Base-by-base conservation (phyloP, 2,888 invertebrate genomes). In the Sarcophaga rosellei region DNA sequence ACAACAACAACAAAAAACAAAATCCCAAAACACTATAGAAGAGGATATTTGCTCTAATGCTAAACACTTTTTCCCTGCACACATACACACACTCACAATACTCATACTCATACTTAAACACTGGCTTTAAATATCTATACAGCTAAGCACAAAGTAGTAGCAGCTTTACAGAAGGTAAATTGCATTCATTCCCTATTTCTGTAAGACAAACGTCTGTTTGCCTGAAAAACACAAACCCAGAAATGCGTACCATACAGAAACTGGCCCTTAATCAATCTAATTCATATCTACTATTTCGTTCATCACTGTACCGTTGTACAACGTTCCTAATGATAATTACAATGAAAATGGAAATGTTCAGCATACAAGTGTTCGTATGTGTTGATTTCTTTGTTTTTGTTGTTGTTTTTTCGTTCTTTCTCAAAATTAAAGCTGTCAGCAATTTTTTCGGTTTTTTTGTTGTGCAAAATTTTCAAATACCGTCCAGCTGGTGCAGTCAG, bases 271-370 rank as follows among this genome's bases (percentile, higher is more conserved):
- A 35, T 35, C 35, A 35, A 35, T 35, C 35, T 6, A 35, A 35
- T 35, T 35, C 53, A 53, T 17, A 0, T 4, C 53, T 53, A 73
- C 15, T 47, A 23, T n/a, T 23, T 21, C 10, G 15, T 4, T n/a
- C 44, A 69, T 15, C 45, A 79, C 79, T 80, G 47, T 75, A 20
- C 12, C 35, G 5, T 25, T 3, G 45, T 84, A 69, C 62, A 53
- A 12, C 17, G 57, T 70, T n/a, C 57, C 68, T 80, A 86, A 86
- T 69, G 79, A 86, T 86, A 86, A 86, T 81, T 83, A 80, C 83
- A 77, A 86, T 17, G 4, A 53, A 80, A 73, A 83, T 86, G 86
- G 59, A 77, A 83, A 65, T 77, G 68, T 73, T 76, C 69, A 25
- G 45, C 35, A 57, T 11, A 17, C 11, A 70, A 45, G 12, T 70